Base-by-base conservation (phyloP, 2,888 invertebrate species). In the Spisula solida region DNA sequence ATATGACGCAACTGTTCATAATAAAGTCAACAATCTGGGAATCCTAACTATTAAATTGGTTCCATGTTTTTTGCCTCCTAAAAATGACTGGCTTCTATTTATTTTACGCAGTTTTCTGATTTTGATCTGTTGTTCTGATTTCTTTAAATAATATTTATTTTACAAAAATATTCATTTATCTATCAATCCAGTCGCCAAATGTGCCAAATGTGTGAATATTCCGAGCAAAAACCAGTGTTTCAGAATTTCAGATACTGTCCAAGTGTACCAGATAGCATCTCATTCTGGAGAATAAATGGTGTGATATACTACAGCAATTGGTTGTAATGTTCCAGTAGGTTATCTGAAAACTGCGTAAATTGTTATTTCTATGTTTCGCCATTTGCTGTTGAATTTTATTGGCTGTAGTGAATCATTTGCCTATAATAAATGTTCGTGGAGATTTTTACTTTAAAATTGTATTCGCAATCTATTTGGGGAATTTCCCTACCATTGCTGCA, bases 91-190 rank as follows among this genome's bases (percentile, higher is more conserved):
- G 60, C n/a, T 66, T 66, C 60, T 12, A 66, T 66, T 66, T 66
- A 25, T 66, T 66, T 66, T n/a, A 25, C 60, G 25, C 41, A 41
- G 41, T 41, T 41, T 41, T 41, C 41, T 41, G 41, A 41, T 41
- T 41, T 41, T 41, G 41, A 41, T 41, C 41, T 5, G 41, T 5
- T 41, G 41, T 41, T 2, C 41, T 41, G 41, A 41, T 41, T 41
- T 41, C 41, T 41, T 2, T 41, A 41, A 5, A 5, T 41, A 41
- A 41, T 12, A 66, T 66, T 66, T 66, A 25, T 66, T 66, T 66
- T n/a, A 25, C 60, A 66, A 66, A 66, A 66, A 66, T 66, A 10
- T n/a, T 66, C 60, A 66, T 66, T 66, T 66, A 66, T 66, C 60
- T 66, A 66, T 66, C 60, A 66, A 66, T 66, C 25, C 60, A 0